Percentiles rank a stretch among this genome's conserved stretches.
These are phyloP conservation scores for Ptycholaimellus sp. DNA, from an alignment of 2,888 invertebrate species.

Conservation along the genomic window DNA sequence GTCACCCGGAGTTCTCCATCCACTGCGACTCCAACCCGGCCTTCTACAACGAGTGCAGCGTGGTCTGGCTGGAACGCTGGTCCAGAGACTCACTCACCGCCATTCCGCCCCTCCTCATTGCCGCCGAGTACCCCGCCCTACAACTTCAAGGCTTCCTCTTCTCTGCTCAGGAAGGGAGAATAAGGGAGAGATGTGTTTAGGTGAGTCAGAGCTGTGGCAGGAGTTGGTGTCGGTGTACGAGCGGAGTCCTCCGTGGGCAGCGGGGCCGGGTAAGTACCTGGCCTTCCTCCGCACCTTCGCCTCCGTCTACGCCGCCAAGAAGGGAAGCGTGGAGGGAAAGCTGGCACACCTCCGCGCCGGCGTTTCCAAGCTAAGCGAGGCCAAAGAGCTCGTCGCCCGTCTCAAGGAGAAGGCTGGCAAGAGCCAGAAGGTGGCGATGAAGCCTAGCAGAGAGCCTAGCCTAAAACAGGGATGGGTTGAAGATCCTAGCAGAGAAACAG, in stretches of 20 bases:
- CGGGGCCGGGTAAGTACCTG: constrained; percentile 35
- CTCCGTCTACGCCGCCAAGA: constrained; percentile 40
- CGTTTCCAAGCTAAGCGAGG: constrained; percentile 64
- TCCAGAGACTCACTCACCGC: constrained; percentile 37
- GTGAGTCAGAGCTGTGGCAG: constrained; percentile 26
- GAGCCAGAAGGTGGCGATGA: constrained; percentile 48
- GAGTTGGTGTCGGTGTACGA: constrained; percentile 33
- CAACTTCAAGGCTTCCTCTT: constrained; percentile 8
- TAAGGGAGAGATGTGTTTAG: constrained; percentile 24
- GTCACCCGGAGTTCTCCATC: constrained; percentile 41
- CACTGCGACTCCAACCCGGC: constrained; percentile 55
- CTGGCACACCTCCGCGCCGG: constrained; percentile 42
- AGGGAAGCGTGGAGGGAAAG: constrained; percentile 33
- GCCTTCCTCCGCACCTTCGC: constrained; percentile 33
- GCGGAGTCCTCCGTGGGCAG: constrained; percentile 11
- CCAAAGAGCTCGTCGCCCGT: constrained; percentile 55
- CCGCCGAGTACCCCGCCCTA: constrained; percentile 5
- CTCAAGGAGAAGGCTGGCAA: constrained; percentile 59
- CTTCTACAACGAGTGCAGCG: constrained; percentile 44
- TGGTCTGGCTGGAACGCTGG: constrained; percentile 49
- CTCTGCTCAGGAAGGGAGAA: constrained; percentile 7
- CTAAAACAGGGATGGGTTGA: too few relatives aligned
- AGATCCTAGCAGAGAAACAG: too few relatives aligned
- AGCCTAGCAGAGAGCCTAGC: too few relatives aligned
- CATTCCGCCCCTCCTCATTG: constrained; percentile 5